A percentile compares a stretch with the other conserved stretches of the same genome.
Conservation (phyloP, 2,113 vertebrate genomes). For the Cnemophilus loriae region DNA sequence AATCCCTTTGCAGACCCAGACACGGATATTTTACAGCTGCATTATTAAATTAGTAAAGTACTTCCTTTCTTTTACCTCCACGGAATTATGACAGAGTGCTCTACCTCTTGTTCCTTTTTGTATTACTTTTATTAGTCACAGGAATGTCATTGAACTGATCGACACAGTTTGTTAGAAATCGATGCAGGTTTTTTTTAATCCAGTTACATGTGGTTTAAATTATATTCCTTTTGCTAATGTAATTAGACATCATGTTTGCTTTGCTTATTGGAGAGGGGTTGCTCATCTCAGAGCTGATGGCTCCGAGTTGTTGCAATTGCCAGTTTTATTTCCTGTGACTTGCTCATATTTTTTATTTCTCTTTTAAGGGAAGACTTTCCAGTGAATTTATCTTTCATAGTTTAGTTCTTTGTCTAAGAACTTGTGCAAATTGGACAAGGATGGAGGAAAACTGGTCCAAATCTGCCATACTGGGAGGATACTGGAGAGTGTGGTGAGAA, state of each 20-base stretch:
- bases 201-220: neutral
- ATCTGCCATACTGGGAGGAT: neutral
- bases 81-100: slow-evolving; percentile 29
- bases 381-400: neutral
- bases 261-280: neutral
- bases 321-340: neutral
- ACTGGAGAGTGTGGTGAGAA: neutral
- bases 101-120: neutral
- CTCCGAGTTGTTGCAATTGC: neutral
- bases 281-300: neutral
- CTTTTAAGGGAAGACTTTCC: neutral
- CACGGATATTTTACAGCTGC: neutral
- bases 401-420: neutral
- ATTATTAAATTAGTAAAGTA: slow-evolving; percentile 39
- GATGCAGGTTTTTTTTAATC: neutral
- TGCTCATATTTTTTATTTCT: neutral
- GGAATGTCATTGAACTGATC: neutral
- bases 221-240: neutral
- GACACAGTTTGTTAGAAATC: neutral
- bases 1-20: slow-evolving; percentile 21
- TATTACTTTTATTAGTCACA: neutral
- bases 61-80: slow-evolving; percentile 28
- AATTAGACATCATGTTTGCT: neutral
- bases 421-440: neutral
- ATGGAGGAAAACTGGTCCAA: neutral